Evolutionary conservation across 1,140 invertebrate genomes (phyloP), one percentile per base, ranked within the genome.

Genomic region (Eriosoma lanigerum): DNA sequence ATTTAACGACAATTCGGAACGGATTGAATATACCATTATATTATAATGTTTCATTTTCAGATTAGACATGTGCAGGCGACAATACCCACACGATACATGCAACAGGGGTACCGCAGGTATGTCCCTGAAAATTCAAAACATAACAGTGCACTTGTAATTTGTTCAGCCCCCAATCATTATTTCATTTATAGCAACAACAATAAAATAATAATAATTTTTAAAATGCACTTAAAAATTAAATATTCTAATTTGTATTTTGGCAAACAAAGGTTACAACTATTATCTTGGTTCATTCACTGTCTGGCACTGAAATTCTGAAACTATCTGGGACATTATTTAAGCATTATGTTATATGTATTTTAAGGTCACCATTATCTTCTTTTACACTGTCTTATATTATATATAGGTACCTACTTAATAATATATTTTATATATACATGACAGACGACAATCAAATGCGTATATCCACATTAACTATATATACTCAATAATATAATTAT

Each of bases 1-100:
- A 64, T 21, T 17, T 38, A 10, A 48, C 6, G 15, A n/a, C 29
- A 44, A 58, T 26, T 58, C 54, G 17, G 38, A n/a, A 60, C 21
- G 38, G 56, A 78, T 48, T 78, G 48, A 62, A 78, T 72, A 78
- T 72, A 52, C 12, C 56, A 46, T 38, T 26, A 68, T 68, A 17
- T n/a, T n/a, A n/a, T 32, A 81, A 12, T 81, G 56, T 82, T 82
- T 86, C 85, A 81, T 82, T 92, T 93, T 88, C 94, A 96, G 94
- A 94, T 94, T 97, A 91, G 96, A 97, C 92, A 97, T 97, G 95
- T 97, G 96, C 93, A 92, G 95, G 89, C 90, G 94, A 89, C 92
- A 94, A 89, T 95, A 93, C 89, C 91, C 93, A 86, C 93, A 93
- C 90, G 95, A 96, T 88, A 91, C 93, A 88, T 97, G 95, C 93